phyloP scores from a whole-genome alignment of 2,797 vertebrate species.

The Rhinella marina region DNA sequence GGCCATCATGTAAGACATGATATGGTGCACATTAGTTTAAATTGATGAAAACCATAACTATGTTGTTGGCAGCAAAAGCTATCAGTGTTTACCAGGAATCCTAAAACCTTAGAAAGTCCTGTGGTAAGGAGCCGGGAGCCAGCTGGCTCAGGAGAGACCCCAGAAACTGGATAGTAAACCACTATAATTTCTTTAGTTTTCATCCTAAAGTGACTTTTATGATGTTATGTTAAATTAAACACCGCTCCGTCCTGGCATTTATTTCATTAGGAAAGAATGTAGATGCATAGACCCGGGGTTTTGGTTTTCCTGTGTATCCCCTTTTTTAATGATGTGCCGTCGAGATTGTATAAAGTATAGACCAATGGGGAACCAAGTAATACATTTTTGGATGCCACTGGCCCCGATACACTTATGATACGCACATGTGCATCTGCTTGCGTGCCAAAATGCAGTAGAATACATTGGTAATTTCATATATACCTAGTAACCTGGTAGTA shows the following conservation, averaged over 20 bases:
- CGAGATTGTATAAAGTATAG: conserved; percentile 9
- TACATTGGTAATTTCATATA: too few species aligned
- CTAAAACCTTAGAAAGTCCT: neutral
- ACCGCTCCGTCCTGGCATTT: conserved; percentile 5
- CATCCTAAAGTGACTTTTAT: conserved; percentile 25
- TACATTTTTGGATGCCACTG: neutral
- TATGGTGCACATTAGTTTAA: neutral
- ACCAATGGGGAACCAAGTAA: neutral
- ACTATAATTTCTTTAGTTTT: conserved; percentile 33
- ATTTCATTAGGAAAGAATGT: conserved; percentile 25
- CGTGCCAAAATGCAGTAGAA: too few species aligned
- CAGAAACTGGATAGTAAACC: conserved; percentile 11
- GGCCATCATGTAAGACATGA: conserved; percentile 46
- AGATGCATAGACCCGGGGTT: neutral
- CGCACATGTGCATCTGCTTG: neutral
- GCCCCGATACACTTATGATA: neutral
- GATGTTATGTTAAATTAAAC: conserved; percentile 27
- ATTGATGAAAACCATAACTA: conserved; percentile 52
- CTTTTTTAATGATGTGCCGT: conserved; percentile 12
- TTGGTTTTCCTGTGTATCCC: neutral
- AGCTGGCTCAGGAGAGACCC: conserved; percentile 6
- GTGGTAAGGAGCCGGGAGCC: conserved; percentile 22
- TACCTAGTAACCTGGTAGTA: too few species aligned
- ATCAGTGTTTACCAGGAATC: conserved; percentile 30
- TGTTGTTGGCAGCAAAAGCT: conserved; percentile 1